phyloP scores from a whole-genome alignment of 2,888 invertebrate genomes.

The Monoplex corrugatus region DNA sequence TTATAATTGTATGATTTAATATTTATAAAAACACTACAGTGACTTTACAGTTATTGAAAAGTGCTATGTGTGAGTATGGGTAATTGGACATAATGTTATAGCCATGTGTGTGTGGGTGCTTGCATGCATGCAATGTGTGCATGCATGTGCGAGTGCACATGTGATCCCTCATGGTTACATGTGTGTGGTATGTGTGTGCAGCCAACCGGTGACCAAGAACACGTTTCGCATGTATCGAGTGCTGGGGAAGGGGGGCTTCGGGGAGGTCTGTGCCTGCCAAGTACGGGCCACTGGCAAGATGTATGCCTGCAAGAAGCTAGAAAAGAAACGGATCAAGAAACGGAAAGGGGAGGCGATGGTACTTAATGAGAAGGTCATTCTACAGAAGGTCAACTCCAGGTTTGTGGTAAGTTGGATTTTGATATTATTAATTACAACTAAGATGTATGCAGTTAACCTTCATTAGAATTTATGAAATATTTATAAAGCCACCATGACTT shows the following conservation, averaged over 20 bases:
- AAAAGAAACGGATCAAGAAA: conserved; percentile 99
- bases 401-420: conserved; percentile 88
- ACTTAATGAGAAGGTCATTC: conserved; percentile 98
- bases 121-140: neutral
- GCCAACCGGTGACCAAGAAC: conserved; percentile 94
- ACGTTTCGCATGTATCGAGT: conserved; percentile 99
- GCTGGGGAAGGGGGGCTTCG: conserved; percentile 98
- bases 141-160: neutral
- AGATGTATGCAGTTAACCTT: too few species aligned
- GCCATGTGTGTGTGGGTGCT: neutral
- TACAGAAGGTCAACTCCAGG: conserved; percentile 98
- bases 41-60: too few species aligned
- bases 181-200: conserved; percentile 57
- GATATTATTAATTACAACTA: too few species aligned
- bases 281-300: conserved; percentile 98
- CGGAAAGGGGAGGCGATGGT: conserved; percentile 99
- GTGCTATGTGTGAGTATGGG: too few species aligned
- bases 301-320: conserved; percentile 99
- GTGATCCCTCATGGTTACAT: neutral
- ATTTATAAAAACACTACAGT: too few species aligned
- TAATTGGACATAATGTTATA: too few species aligned
- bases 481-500: too few species aligned
- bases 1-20: too few species aligned
- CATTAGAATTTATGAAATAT: too few species aligned
- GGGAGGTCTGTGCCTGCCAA: conserved; percentile 97